Evolutionary conservation across 2,888 invertebrate genomes (phyloP).

Genomic region (Drosophila villosipedis): DNA sequence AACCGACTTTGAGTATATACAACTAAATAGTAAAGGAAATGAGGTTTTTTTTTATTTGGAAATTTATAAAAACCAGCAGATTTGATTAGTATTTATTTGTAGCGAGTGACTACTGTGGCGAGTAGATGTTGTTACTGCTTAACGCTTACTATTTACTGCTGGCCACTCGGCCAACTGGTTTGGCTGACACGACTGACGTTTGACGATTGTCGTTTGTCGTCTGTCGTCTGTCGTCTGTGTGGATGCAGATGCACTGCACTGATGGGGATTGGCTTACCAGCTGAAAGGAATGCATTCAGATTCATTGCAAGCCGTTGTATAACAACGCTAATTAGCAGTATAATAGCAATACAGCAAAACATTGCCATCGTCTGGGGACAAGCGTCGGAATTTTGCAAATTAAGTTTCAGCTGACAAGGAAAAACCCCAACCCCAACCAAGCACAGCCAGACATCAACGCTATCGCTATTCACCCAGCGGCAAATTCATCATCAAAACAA

Average conservation of each 20-base stretch:
- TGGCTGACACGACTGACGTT: slow-evolving; percentile 9
- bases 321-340: slow-evolving; percentile 63
- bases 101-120: not conserved
- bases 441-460: not conserved
- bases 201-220: slow-evolving; percentile 18
- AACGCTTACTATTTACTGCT: slow-evolving; percentile 16
- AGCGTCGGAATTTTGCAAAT: slow-evolving; percentile 57
- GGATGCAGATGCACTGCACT: slow-evolving; percentile 62
- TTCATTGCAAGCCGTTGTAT: slow-evolving; percentile 50
- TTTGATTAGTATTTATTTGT: not conserved
- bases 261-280: slow-evolving; percentile 63
- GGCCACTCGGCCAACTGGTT: slow-evolving; percentile 60
- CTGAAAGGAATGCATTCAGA: slow-evolving; percentile 60
- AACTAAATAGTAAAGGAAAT: not conserved
- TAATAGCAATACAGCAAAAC: slow-evolving; percentile 5
- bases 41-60: not conserved
- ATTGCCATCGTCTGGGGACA: slow-evolving; percentile 33
- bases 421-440: slow-evolving; percentile 53
- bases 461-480: slow-evolving; percentile 9
- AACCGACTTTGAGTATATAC: not conserved
- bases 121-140: slow-evolving; percentile 12
- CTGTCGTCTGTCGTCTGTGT: slow-evolving; percentile 30
- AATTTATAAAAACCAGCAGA: not conserved
- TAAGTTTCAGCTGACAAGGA: slow-evolving; percentile 51
- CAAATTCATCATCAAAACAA: slow-evolving; percentile 9